Evolutionary conservation across 1,140 invertebrate species (phyloP), one percentile per base, ranked within the genome.

Genomic region (Zeugodacus cucurbitae): DNA sequence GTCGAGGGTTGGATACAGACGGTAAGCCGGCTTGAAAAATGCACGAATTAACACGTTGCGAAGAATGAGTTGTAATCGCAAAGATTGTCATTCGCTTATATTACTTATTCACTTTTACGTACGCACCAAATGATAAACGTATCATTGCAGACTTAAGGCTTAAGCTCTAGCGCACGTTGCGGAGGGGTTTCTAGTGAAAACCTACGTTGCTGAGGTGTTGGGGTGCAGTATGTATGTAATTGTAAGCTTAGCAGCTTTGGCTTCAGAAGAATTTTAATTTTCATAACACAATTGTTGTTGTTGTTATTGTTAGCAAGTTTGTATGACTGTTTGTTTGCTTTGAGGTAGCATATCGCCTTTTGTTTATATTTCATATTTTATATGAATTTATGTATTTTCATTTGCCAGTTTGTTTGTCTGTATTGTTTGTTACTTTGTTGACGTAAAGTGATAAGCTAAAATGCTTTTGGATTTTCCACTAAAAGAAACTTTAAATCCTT

Each of bases 401-500:
- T 26, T 59, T 59, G 7, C 4, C 3, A 1, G 22, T 1, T 10
- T 10, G 17, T 58, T 29, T 64, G 62, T 64, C 1, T 32, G 1
- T 64, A 29, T 64, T 64, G 62, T 29, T 14, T 74, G 29, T 32
- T 74, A 7, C 34, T 62, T 22, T 82, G 74, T 44, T 48, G 74
- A 82, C 37, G 41, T 54, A 22, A 14, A 29, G 37, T 48, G 41
- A 48, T 82, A 82, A 82, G 74, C 74, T 82, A 26, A 29, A 82
- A 82, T 82, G 48, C 74, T 82, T 82, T 82, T 48, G 41, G n/a
- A 48, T 48, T 82, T 82, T 82, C n/a, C n/a, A 48, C 32, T 48
- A 29, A 26, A 82, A 82, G 2, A 82, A 82, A 82, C 74, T 82
- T 82, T 26, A 82, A 82, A 82, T 82, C 74, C 44, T 82, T 44